Evolutionary conservation across 2,797 vertebrate genomes (phyloP), one percentile per base, ranked within the genome.

Genomic region (Sebastes flavidus): DNA sequence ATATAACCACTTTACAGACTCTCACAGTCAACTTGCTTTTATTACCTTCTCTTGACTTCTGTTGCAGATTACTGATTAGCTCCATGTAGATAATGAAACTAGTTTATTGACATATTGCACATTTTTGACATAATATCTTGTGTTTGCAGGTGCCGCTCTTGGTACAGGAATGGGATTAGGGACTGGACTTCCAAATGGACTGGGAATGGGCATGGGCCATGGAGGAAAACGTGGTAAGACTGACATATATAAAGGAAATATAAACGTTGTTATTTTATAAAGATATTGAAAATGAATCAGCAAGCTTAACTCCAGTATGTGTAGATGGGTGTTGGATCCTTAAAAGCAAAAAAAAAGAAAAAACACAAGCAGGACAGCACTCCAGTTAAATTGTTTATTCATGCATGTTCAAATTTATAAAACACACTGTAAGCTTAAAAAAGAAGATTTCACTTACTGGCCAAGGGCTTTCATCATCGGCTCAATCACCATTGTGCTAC

Each of bases 201-300:
- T 90, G 56, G 93, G 90, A 54, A 8, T 86, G 27, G 74, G 84
- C 9, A 30, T 89, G 74, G 88, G 87, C 56, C 93, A 94, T 0
- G 85, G 49, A 60, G 89, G 71, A 3, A 95, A 89, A 82, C 93
- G 82, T 46, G 89, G 94, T 95, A n/a, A 88, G 85, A 75, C 11
- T 30, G 5, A 58, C 49, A 34, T 14, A 10, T 29, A 20, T 52
- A 52, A 52, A 49, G 18, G 46, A 20, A 49, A 49, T 49, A 49
- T 22, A 55, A 46, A 46, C 16, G 6, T 46, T 0, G 42, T 46
- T 20, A 46, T 46, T 49, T 49, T 49, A 49, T 49, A 1, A 49
- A 49, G 42, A 49, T 49, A 49, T 49, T 49, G 46, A 52, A 1
- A 52, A 52, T n/a, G 46, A 52, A 52, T 52, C 46, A 20, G 46